Conservation (phyloP, 2,888 invertebrate genomes). For the Torymus auratus region DNA sequence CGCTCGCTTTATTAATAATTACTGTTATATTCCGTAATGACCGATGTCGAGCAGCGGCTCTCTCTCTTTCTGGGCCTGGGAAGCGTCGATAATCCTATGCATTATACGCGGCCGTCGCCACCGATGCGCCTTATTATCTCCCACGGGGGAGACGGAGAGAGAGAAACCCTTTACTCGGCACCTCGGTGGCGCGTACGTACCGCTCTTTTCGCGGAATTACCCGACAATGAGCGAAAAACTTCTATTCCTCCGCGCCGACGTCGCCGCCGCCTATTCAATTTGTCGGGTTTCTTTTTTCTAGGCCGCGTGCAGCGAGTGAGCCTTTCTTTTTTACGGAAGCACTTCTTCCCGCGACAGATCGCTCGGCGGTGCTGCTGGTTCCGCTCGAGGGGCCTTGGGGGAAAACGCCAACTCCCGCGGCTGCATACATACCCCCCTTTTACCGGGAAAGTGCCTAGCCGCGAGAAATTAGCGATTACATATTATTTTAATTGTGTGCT, state of each 20-base stretch:
- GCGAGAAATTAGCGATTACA: conserved; percentile 45
- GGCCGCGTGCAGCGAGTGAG: conserved; percentile 8
- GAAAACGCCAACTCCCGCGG: neutral
- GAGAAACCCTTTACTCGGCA: conserved; percentile 54
- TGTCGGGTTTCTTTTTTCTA: conserved; percentile 41
- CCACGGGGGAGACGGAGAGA: conserved; percentile 49
- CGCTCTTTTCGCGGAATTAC: conserved; percentile 66
- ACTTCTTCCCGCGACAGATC: conserved; percentile 54
- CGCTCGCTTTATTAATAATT: conserved; percentile 73
- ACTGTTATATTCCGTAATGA: conserved; percentile 75
- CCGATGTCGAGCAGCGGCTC: conserved; percentile 64
- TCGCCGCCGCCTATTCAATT: conserved; percentile 48
- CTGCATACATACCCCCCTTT: conserved; percentile 5
- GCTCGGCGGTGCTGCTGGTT: conserved; percentile 16
- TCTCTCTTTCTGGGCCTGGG: conserved; percentile 70
- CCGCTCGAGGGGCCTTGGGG: conserved; percentile 32
- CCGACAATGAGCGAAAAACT: conserved; percentile 63
- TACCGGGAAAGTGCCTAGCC: conserved; percentile 40
- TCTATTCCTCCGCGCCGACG: conserved; percentile 61
- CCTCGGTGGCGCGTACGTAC: conserved; percentile 60
- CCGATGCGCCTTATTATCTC: conserved; percentile 70
- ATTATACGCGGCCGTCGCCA: conserved; percentile 65
- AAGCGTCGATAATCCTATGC: conserved; percentile 76
- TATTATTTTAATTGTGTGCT: conserved; percentile 44
- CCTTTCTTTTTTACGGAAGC: conserved; percentile 61